Percentiles rank a stretch among this genome's conserved stretches.
Evolutionary conservation across 2,113 vertebrate species (phyloP).

Genomic region (Kobus ellipsiprymnus): DNA sequence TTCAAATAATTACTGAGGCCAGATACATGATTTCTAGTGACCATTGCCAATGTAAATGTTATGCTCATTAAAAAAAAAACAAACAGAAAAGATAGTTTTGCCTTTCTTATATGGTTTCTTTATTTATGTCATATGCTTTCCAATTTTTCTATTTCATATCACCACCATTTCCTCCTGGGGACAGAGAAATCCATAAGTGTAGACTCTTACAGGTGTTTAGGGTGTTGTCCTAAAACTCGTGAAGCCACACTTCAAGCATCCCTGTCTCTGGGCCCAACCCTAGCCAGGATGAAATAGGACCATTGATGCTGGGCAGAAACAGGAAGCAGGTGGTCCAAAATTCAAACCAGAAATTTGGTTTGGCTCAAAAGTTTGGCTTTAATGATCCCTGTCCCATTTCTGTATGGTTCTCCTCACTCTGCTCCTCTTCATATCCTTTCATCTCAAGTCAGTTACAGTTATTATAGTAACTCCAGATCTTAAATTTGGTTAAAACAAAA

Average conservation of each 20-base stretch:
- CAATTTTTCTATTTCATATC: not conserved
- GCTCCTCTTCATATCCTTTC: not conserved
- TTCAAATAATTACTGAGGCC: not conserved
- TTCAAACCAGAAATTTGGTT: not conserved
- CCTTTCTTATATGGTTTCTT: not conserved
- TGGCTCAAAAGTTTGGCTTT: not conserved
- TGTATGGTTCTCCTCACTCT: not conserved
- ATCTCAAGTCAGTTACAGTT: not conserved
- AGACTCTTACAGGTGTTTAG: not conserved
- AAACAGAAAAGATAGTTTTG: not conserved
- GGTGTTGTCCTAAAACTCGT: not conserved
- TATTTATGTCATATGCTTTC: not conserved
- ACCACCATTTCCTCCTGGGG: not conserved
- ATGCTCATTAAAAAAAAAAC: not conserved
- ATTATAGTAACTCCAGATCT: not conserved
- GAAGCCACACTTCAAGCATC: not conserved
- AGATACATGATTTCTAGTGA: not conserved
- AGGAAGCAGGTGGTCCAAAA: not conserved
- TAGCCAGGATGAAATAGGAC: too few relatives aligned
- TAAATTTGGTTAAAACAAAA: not conserved
- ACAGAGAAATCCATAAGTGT: not conserved
- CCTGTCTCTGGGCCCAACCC: not conserved
- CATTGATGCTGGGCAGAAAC: not conserved
- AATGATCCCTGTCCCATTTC: not conserved
- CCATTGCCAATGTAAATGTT: not conserved